Evolutionary conservation across 2,888 invertebrate genomes (phyloP).

Genomic region (Acanthococcus lagerstroemiae): DNA sequence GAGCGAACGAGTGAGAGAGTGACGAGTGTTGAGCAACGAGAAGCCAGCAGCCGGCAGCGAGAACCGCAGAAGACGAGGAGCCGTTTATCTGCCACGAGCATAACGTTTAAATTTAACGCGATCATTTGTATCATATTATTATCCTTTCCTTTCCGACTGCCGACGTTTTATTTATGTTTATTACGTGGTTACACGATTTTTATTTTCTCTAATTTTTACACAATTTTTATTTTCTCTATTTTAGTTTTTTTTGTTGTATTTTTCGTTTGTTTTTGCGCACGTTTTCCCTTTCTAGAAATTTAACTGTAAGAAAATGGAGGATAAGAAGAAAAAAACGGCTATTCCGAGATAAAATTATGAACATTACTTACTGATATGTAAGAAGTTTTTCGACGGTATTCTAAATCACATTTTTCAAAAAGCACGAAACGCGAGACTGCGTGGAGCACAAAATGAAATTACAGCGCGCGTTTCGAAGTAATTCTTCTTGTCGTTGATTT

Average conservation of each 20-base stretch:
- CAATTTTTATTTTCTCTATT: not conserved
- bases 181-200: not conserved
- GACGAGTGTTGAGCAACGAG: not conserved
- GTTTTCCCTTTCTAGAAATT: too few relatives aligned
- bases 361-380: too few relatives aligned
- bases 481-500: too few relatives aligned
- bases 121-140: not conserved
- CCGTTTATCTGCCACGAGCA: not conserved
- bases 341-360: too few relatives aligned
- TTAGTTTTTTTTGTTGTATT: not conserved
- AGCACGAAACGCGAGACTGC: too few relatives aligned
- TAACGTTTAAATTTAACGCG: not conserved
- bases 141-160: not conserved
- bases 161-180: not conserved
- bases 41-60: too few relatives aligned
- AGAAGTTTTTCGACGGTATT: too few relatives aligned
- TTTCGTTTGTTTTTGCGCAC: not conserved
- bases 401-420: too few relatives aligned
- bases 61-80: not conserved
- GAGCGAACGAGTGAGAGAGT: not conserved
- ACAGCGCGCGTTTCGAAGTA: too few relatives aligned
- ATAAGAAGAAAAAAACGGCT: too few relatives aligned
- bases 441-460: too few relatives aligned
- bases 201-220: not conserved
- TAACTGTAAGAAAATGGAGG: too few relatives aligned